phyloP scores from a whole-genome alignment of 1,140 invertebrate species.

The Bombus sibiricus region DNA sequence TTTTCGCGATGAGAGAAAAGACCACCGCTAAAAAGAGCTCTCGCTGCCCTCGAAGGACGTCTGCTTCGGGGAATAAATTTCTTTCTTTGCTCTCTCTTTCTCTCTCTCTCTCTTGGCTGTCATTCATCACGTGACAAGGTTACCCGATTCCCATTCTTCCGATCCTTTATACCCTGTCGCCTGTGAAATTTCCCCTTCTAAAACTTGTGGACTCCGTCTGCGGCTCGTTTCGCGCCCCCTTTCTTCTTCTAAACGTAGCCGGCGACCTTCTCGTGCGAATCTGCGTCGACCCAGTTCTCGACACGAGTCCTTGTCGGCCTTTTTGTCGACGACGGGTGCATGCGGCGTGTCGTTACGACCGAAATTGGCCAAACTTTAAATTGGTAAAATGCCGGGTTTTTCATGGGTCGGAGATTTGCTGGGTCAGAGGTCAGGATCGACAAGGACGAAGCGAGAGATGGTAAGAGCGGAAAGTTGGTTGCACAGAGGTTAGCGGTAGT shows the following conservation, averaged over 20 bases:
- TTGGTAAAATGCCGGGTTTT: background rate
- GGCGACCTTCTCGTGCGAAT: background rate
- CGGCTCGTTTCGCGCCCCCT: background rate
- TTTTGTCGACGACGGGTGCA: background rate
- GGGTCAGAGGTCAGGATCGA: background rate
- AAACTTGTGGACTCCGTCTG: background rate
- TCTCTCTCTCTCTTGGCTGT: too few species aligned
- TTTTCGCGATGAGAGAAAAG: conserved; percentile 9
- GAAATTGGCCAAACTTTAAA: conserved; percentile 1
- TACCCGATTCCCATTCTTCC: conserved; percentile 5
- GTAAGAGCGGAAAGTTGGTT: too few species aligned
- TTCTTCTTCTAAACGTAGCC: background rate
- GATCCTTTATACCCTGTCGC: conserved; percentile 7
- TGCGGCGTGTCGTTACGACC: too few species aligned
- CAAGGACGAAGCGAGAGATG: background rate
- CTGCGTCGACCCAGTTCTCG: conserved; percentile 18
- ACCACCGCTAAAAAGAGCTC: background rate
- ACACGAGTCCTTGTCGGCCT: background rate
- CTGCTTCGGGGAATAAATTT: background rate
- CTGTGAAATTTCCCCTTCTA: conserved; percentile 15
- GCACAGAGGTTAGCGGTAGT: background rate
- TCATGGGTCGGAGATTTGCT: background rate
- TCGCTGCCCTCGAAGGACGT: conserved; percentile 14
- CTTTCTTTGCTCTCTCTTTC: too few species aligned
- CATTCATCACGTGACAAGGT: background rate